These are phyloP conservation scores for Girardia tigrina DNA, from an alignment of 2,888 invertebrate genomes.

Conservation along the genomic window DNA sequence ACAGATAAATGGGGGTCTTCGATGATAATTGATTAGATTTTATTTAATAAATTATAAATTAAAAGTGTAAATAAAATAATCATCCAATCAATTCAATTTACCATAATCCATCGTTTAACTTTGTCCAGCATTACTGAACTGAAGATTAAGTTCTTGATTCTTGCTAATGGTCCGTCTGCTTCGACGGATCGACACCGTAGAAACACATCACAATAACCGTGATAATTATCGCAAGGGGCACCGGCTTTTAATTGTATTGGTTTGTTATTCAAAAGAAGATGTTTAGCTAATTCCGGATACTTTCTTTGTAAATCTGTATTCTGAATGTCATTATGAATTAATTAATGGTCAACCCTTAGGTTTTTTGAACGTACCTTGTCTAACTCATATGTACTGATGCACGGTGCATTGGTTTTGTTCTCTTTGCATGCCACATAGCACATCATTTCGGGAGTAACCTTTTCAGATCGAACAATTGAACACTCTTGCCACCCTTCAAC, in stretches of 20 bases:
- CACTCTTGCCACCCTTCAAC: slow-evolving; percentile 35
- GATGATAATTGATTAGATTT: too few species aligned
- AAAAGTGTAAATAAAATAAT: too few species aligned
- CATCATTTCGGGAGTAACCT: slow-evolving; percentile 40
- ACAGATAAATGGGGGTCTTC: too few species aligned
- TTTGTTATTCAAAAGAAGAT: slow-evolving; percentile 39
- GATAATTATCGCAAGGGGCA: slow-evolving; percentile 92
- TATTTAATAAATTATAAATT: too few species aligned
- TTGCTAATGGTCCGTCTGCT: slow-evolving; percentile 88
- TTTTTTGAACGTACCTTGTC: background rate
- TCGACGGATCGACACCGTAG: slow-evolving; percentile 93
- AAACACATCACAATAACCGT: slow-evolving; percentile 97
- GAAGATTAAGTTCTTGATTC: slow-evolving; percentile 83
- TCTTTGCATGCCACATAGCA: slow-evolving; percentile 38
- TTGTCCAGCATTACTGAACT: slow-evolving; percentile 73
- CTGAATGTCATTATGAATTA: slow-evolving; percentile 38
- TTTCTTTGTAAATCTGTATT: background rate
- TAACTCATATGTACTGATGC: slow-evolving; percentile 31
- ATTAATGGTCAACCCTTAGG: background rate
- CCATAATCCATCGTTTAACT: slow-evolving; percentile 79
- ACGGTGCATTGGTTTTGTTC: slow-evolving; percentile 32
- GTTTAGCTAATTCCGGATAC: slow-evolving; percentile 20
- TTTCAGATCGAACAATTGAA: slow-evolving; percentile 20
- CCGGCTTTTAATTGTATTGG: slow-evolving; percentile 64
- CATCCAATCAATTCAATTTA: too few species aligned